A percentile compares a stretch with the other conserved stretches of the same genome.
These are phyloP conservation scores for human DNA, from an alignment of 2,113 vertebrate genomes.

Conservation along the genomic window GRCh38 chr17:42117001-42117500, in stretches of 20 bases:
- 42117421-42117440: constrained; percentile 99
- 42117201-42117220: neutral
- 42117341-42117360: rapidly evolving
- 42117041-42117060: constrained; percentile 98
- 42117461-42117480: constrained; percentile 98
- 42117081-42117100: constrained; percentile 99
- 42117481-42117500: constrained; percentile 98
- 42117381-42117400: constrained; percentile 98
- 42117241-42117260: neutral
- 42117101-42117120: constrained; percentile 98
- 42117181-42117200: neutral
- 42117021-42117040: constrained; percentile 90
- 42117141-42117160: constrained; percentile 99
- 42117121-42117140: constrained; percentile 98
- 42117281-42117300: neutral
- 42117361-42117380: neutral
- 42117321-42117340: neutral
- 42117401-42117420: constrained; percentile 98
- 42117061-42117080: constrained; percentile 99
- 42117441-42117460: constrained; percentile 98
- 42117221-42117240: neutral
- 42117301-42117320: neutral
- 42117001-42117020: neutral
- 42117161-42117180: constrained; percentile 79
- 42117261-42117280: neutral